Conservation (phyloP, 2,113 vertebrate genomes). For the Corydoras maculifer region DNA sequence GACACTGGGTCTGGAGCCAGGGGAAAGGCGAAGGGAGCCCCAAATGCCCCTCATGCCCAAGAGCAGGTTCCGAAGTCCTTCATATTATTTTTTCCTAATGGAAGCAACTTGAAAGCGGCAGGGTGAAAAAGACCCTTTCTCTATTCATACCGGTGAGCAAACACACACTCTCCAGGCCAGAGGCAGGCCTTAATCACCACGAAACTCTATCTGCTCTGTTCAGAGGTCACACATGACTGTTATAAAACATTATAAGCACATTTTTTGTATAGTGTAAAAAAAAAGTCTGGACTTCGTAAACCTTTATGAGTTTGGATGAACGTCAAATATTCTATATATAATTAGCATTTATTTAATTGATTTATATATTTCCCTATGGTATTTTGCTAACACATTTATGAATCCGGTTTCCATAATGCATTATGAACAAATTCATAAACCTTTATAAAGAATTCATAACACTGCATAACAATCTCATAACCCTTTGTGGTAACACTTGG, state of each 20-base stretch:
- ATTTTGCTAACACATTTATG: too few relatives aligned
- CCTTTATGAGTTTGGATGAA: too few relatives aligned
- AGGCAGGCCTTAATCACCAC: conserved; percentile 5
- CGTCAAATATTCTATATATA: too few relatives aligned
- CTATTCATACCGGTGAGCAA: conserved; percentile 47
- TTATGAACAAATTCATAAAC: too few relatives aligned
- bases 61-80: conserved; percentile 35
- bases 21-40: conserved; percentile 22
- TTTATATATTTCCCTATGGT: too few relatives aligned
- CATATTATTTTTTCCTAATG: conserved; percentile 46
- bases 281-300: too few relatives aligned
- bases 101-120: conserved; percentile 38
- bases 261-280: too few relatives aligned
- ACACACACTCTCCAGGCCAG: conserved; percentile 27
- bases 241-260: not conserved
- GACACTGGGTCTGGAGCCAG: conserved; percentile 27
- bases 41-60: conserved; percentile 33
- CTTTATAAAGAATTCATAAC: too few relatives aligned
- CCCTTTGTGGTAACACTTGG: too few relatives aligned
- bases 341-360: too few relatives aligned
- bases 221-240: conserved; percentile 22
- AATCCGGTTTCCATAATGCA: too few relatives aligned
- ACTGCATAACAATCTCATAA: too few relatives aligned
- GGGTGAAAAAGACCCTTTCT: conserved; percentile 47
- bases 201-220: conserved; percentile 19